phyloP scores from a whole-genome alignment of 2,797 vertebrate genomes.

The Sebastes iracundus region DNA sequence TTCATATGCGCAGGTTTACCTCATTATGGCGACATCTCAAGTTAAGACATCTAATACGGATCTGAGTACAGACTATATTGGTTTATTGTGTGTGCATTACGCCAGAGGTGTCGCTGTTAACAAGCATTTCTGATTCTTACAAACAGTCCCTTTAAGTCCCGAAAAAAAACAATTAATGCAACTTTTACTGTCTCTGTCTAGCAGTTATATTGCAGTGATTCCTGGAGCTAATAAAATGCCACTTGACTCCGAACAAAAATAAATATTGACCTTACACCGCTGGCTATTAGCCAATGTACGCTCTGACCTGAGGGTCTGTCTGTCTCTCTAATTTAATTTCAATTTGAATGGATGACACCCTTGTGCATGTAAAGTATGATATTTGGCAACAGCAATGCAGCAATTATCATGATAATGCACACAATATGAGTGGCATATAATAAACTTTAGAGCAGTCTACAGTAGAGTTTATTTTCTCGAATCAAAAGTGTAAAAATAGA shows the following conservation, averaged over 20 bases:
- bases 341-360: not conserved
- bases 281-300: not conserved
- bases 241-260: not conserved
- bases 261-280: not conserved
- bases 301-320: not conserved
- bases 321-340: not conserved
- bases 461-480: not conserved
- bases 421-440: not conserved
- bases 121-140: too few species aligned
- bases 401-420: not conserved
- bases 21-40: not conserved
- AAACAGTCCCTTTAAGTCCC: not conserved
- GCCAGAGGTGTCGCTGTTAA: rapidly evolving
- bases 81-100: not conserved
- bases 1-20: not conserved
- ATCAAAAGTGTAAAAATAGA: not conserved
- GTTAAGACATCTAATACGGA: not conserved
- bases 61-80: not conserved
- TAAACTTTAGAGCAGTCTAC: too few species aligned
- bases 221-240: not conserved
- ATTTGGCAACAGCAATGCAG: not conserved
- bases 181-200: not conserved
- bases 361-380: not conserved
- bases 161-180: too few species aligned
- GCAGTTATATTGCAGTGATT: not conserved